Evolutionary conservation across 2,888 invertebrate species (phyloP).

Genomic region (Slavum lentiscoides): DNA sequence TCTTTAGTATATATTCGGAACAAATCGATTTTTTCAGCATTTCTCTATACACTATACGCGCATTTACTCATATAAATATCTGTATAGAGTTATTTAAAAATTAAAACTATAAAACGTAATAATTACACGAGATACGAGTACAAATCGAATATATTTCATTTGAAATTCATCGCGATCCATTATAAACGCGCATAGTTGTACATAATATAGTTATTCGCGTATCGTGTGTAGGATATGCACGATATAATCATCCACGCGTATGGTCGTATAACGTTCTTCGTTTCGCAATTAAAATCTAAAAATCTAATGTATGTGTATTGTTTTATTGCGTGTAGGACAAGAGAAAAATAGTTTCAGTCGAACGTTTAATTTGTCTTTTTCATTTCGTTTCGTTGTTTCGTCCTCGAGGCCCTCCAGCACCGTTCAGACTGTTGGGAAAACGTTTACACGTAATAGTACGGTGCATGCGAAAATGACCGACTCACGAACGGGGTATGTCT

Average conservation of each 20-base stretch:
- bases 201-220: neutral
- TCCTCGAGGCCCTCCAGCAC: neutral
- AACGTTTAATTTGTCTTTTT: neutral
- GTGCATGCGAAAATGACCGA: slow-evolving; percentile 10
- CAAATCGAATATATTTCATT: too few species aligned
- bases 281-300: neutral
- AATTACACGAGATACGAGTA: too few species aligned
- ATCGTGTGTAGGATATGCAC: too few species aligned
- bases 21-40: neutral
- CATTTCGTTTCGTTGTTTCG: neutral
- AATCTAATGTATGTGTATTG: neutral
- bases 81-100: too few species aligned
- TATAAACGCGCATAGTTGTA: too few species aligned
- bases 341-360: neutral
- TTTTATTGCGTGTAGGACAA: neutral
- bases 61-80: too few species aligned
- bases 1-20: neutral
- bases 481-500: slow-evolving; percentile 32
- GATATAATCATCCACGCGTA: neutral
- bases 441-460: neutral
- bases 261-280: neutral
- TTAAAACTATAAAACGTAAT: too few species aligned
- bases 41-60: too few species aligned
- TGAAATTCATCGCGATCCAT: too few species aligned
- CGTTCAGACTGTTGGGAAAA: neutral